Conservation (phyloP, 2,113 vertebrate species). For the Silurus meridionalis region DNA sequence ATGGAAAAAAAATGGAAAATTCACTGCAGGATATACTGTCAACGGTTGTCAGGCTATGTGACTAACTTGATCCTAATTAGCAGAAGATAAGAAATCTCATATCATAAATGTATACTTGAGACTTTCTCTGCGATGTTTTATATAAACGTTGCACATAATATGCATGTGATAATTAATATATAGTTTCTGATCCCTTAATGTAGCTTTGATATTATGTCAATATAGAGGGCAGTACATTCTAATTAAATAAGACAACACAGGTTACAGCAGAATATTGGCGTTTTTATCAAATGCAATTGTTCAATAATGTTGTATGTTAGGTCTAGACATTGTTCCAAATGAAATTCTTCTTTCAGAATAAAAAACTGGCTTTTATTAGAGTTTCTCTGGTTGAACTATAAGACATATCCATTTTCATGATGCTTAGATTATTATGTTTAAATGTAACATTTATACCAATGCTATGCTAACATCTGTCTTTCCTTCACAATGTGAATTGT, state of each 20-base stretch:
- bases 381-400: not conserved
- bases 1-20: conserved; percentile 29
- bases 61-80: conserved; percentile 8
- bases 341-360: not conserved
- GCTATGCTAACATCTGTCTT: not conserved
- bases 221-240: not conserved
- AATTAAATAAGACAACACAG: not conserved
- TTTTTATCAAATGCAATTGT: not conserved
- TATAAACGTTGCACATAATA: not conserved
- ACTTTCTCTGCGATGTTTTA: not conserved
- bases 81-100: not conserved
- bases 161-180: not conserved
- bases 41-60: conserved; percentile 64
- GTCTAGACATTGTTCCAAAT: not conserved
- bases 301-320: not conserved
- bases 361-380: not conserved
- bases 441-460: not conserved
- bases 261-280: not conserved
- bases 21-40: conserved; percentile 33
- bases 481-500: not conserved
- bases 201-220: not conserved
- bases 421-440: not conserved
- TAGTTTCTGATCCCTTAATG: not conserved
- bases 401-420: not conserved
- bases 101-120: not conserved